These are phyloP conservation scores for Promerops cafer DNA, from an alignment of 2,113 vertebrate species.

Conservation along the genomic window DNA sequence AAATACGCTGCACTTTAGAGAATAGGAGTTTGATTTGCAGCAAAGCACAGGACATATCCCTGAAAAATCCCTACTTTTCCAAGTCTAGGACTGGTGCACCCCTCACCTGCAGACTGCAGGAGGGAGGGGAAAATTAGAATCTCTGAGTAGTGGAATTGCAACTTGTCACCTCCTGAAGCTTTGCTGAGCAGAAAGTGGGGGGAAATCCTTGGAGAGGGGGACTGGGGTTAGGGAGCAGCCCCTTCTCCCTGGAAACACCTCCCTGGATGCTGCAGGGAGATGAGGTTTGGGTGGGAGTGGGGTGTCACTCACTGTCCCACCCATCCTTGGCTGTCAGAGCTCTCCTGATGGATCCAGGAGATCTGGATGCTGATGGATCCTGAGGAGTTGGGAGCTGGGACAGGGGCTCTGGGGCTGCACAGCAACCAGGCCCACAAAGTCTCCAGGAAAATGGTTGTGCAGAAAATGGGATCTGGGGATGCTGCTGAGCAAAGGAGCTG, in stretches of 20 bases:
- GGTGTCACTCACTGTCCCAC: too few relatives aligned
- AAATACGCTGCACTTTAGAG: background rate
- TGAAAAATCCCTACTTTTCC: background rate
- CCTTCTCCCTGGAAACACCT: too few relatives aligned
- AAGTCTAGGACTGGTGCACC: background rate
- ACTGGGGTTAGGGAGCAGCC: background rate
- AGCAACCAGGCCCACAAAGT: background rate
- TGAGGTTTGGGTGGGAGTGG: background rate
- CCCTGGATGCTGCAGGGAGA: background rate
- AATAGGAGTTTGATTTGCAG: accelerated
- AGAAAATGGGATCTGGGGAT: background rate
- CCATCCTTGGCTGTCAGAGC: background rate
- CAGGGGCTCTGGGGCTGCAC: background rate
- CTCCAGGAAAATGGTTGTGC: background rate
- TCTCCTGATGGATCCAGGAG: background rate
- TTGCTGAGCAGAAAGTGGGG: background rate
- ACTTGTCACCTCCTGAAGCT: background rate
- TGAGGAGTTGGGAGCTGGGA: background rate
- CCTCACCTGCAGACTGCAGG: background rate
- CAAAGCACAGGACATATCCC: background rate
- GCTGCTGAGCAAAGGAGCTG: background rate
- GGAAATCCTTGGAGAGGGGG: background rate
- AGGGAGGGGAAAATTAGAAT: background rate
- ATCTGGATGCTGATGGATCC: background rate
- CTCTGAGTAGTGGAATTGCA: background rate